Evolutionary conservation across 2,888 invertebrate genomes (phyloP), one percentile per base, ranked within the genome.

Genomic region (Rutpela maculata): DNA sequence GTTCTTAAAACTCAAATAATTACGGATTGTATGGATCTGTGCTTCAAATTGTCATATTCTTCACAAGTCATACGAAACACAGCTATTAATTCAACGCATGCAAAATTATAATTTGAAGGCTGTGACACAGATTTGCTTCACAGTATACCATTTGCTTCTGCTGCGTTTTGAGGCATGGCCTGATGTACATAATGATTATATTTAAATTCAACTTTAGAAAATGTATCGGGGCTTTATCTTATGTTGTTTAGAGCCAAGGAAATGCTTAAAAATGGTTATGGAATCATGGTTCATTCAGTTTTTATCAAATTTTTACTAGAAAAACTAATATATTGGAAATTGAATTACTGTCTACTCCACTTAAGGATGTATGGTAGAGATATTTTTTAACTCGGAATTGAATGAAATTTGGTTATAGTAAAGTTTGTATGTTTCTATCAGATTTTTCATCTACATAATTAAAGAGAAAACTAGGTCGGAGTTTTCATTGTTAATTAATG

Each of bases 181-280:
- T 50, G 50, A n/a, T 50, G 50, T 50, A 50, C n/a, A 50, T 50
- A 50, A 50, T n/a, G n/a, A 50, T 50, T 50, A 15, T 50, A n/a
- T 50, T 12, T 15, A 43, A n/a, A 6, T 50, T 50, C 50, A 50
- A 2, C 15, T 43, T 5, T 50, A 35, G n/a, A n/a, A n/a, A 15
- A n/a, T n/a, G n/a, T 50, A n/a, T 6, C n/a, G 17, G 15, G n/a
- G 50, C n/a, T 50, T 50, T 15, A 12, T 50, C 43, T 50, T 50
- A 15, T 50, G 1, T 50, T 50, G 17, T 7, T 50, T 50, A 17
- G 50, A 50, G 4, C 5, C n/a, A 50, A 50, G 15, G n/a, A 15
- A 50, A n/a, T 50, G 50, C 50, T 50, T n/a, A 38, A 4, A 38
- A 38, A 38, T 9, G 15, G 1, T n/a, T 50, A 35, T 35, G 31